Conservation (phyloP, 2,888 invertebrate species). For the Parascotia fuliginaria region DNA sequence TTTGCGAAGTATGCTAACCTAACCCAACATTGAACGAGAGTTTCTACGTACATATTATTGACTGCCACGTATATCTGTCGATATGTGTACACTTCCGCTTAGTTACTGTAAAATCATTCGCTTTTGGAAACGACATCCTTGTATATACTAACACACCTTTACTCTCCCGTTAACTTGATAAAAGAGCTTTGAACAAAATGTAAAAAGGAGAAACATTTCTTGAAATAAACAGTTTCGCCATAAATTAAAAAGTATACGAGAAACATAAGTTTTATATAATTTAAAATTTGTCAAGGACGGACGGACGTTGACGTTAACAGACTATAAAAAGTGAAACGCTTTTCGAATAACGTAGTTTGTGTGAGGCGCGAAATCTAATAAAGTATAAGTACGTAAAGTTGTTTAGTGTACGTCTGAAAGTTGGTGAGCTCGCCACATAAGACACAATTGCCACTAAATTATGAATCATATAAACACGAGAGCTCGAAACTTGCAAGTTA, state of each 20-base stretch:
- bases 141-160: conserved; percentile 17
- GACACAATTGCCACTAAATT: conserved; percentile 41
- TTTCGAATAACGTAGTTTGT: conserved; percentile 12
- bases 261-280: conserved; percentile 14
- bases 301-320: not conserved
- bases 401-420: conserved; percentile 16
- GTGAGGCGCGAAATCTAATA: conserved; percentile 24
- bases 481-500: conserved; percentile 33
- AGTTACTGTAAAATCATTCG: conserved; percentile 45
- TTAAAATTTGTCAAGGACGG: conserved; percentile 14
- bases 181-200: conserved; percentile 21
- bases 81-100: conserved; percentile 44
- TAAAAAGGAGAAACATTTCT: conserved; percentile 20
- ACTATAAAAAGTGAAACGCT: conserved; percentile 25
- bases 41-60: conserved; percentile 42
- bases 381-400: no score
- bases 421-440: conserved; percentile 26
- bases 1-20: conserved; percentile 54
- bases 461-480: conserved; percentile 40
- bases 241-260: conserved; percentile 11
- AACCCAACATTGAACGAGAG: conserved; percentile 41
- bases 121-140: conserved; percentile 22
- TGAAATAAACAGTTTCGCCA: conserved; percentile 15
- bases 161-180: conserved; percentile 10
- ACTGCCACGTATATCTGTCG: conserved; percentile 33